These are phyloP conservation scores for Pygoscelis adeliae DNA, from an alignment of 2,113 vertebrate genomes.

Conservation along the genomic window DNA sequence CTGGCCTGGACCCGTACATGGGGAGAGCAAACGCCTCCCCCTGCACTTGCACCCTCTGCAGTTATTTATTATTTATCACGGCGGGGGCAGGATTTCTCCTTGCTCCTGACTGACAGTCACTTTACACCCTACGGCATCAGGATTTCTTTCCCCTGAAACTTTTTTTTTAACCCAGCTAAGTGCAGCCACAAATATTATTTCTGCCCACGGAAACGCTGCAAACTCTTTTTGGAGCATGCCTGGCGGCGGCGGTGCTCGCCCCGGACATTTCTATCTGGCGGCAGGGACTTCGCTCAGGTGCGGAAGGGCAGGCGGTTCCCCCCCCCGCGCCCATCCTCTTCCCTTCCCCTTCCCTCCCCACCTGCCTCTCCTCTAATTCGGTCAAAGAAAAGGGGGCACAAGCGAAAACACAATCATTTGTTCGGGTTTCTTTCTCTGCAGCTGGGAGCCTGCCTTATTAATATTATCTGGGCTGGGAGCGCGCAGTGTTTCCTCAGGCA, in stretches of 20 bases:
- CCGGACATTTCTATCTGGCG: neutral
- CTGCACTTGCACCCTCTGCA: neutral
- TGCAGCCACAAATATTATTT: neutral
- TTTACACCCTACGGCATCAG: neutral
- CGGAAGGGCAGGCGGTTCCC: rapidly evolving
- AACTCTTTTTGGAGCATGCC: neutral
- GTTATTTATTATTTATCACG: neutral
- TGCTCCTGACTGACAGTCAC: neutral
- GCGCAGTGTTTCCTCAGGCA: slow-evolving; percentile 45
- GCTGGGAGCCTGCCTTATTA: slow-evolving; percentile 51
- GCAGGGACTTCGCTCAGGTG: neutral
- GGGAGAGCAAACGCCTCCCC: neutral
- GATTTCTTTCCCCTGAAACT: neutral
- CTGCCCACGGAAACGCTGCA: neutral
- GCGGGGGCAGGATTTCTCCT: neutral
- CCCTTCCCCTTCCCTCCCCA: neutral
- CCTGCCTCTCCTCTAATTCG: neutral
- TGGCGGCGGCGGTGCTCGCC: rapidly evolving
- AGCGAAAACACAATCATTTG: neutral
- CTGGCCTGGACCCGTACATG: rapidly evolving
- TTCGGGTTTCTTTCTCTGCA: neutral
- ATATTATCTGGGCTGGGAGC: slow-evolving; percentile 20
- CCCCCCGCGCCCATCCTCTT: neutral
- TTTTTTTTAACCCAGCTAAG: neutral
- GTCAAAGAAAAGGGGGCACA: slow-evolving; percentile 24